Base-by-base conservation (phyloP, 2,113 vertebrate species). In the Misgurnus anguillicaudatus region DNA sequence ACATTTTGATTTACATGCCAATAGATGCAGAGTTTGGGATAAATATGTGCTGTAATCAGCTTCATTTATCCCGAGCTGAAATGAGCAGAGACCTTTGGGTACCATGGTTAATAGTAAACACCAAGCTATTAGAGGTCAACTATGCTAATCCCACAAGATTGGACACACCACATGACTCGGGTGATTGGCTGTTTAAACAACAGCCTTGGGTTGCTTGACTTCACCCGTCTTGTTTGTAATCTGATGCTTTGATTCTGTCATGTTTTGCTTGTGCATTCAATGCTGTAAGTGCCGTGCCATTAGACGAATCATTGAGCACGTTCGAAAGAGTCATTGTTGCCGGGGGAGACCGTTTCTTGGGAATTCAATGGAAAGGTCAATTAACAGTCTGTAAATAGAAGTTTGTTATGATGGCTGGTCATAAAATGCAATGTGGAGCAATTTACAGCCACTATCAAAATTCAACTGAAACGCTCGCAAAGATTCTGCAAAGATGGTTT, bases 1-100 rank as follows among this genome's bases (percentile, higher is more conserved):
- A 84, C 90, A 92, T 91, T 82, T 85, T 86, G 89, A 90, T 91
- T 86, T 80, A 42, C 80, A 88, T 89, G 86, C 86, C 89, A 90
- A 87, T 77, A 85, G 89, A 89, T 63, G 80, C 83, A 63, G 73
- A 75, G 76, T 86, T 85, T 83, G 71, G 88, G 87, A 89, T 90
- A 90, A 92, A 89, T 89, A 90, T 68, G 64, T 78, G 82, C 71
- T 73, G 77, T 88, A 89, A 88, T 91, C 87, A 90, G 84, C 69
- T 84, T 83, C 82, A 82, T 85, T 88, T 85, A 85, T 79, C 85
- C 80, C 78, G 72, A 86, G 84, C 85, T 79, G 79, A 89, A 90
- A 92, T 90, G 81, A 89, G 78, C 71, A 11, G 41, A 68, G 87
- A 90, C 87, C 89, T 88, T 87, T 87, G 82, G 47, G 74, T 85